Evolutionary conservation across 2,113 vertebrate genomes (phyloP), one percentile per base, ranked within the genome.

Genomic region (Otocyon megalotis): DNA sequence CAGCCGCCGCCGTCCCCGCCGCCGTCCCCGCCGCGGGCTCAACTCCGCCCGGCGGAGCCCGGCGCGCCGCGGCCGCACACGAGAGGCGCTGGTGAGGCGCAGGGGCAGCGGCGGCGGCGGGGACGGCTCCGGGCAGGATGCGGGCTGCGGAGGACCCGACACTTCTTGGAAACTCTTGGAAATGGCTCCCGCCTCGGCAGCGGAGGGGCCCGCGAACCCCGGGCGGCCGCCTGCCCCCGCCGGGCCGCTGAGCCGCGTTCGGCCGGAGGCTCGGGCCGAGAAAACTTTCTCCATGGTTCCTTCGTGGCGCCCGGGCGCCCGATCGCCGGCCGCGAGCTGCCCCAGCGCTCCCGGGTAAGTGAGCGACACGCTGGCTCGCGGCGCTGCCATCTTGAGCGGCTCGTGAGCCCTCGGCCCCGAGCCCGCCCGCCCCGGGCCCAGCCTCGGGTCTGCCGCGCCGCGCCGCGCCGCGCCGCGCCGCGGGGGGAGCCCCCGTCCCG

Each of bases 271-370:
- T 97, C 77, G 83, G 97, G 97, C 98, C 94, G 97, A 97, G 43
- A 98, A 97, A 99, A 99, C 98, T 99, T 99, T 98, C 97, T 98
- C 97, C 97, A 98, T 98, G 97, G 82, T 97, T 81, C 97, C 97
- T 97, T 96, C 85, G 96, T 91, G 97, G 96, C 56, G 58, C 93
- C 95, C 80, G 94, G 93, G 98, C 93, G 90, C 96, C 91, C 90
- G 79, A 54, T 89, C 92, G 43, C 93, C 91, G 74, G 60, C 94
- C 72, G 77, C 16, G 90, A 90, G 86, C 93, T 88, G 88, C 77
- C 71, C 94, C 50, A 56, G 92, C 89, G 97, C 97, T 95, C 92
- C 97, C 65, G 76, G 99, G 99, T 99, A 98, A 99, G 99, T 98
- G 97, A 92, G 86, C 50, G 72, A 86, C n/a, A 19, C 53, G 62